A percentile compares a stretch with the other conserved stretches of the same genome.
Evolutionary conservation across 2,888 invertebrate species (phyloP).

Genomic region (Drosophila ezoana): DNA sequence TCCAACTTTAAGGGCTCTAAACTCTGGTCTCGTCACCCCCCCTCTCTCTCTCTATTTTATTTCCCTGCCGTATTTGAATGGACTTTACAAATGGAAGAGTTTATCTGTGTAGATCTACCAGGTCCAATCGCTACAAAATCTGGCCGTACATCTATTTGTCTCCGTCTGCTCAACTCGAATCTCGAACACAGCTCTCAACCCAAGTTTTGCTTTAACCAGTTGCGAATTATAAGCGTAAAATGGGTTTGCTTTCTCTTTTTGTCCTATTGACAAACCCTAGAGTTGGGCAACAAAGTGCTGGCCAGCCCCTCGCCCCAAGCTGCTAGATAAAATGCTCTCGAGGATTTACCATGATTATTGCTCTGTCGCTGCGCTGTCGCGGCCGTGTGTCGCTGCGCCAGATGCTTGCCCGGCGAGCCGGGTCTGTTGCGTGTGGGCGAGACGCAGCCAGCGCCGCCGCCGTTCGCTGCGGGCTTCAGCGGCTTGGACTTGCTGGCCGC

Average conservation of each 20-base stretch:
- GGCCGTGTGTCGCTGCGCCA: slow-evolving; percentile 69
- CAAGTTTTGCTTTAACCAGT: neutral
- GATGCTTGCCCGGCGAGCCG: slow-evolving; percentile 61
- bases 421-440: slow-evolving; percentile 58
- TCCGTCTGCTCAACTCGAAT: neutral
- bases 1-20: too few species aligned
- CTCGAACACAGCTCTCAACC: too few species aligned
- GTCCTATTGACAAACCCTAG: neutral
- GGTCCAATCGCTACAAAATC: neutral
- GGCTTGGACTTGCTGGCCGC: slow-evolving; percentile 33
- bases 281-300: neutral
- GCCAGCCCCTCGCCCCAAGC: neutral
- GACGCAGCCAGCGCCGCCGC: slow-evolving; percentile 1
- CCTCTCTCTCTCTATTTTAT: too few species aligned
- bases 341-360: slow-evolving; percentile 46
- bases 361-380: slow-evolving; percentile 67
- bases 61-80: too few species aligned
- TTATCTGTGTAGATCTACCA: too few species aligned
- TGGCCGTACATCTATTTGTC: neutral
- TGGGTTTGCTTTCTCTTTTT: neutral
- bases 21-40: too few species aligned
- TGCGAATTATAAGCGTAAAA: neutral
- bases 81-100: too few species aligned
- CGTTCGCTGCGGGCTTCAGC: slow-evolving; percentile 13
- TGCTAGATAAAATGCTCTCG: neutral